These are phyloP conservation scores for Malurus leucopterus DNA, from an alignment of 2,797 vertebrate species.

Conservation along the genomic window DNA sequence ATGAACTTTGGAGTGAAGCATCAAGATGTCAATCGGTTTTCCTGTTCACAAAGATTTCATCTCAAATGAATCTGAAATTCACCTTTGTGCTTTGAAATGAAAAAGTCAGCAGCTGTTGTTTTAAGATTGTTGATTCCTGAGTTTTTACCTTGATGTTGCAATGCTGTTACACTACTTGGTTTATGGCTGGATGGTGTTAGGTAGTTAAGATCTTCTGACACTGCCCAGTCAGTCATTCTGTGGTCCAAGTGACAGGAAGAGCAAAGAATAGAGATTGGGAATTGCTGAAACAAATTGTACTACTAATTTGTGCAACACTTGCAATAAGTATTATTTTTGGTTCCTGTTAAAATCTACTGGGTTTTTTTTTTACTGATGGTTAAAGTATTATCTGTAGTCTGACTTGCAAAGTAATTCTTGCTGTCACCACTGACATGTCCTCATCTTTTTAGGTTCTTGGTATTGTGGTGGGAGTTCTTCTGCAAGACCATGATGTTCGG, in stretches of 20 bases:
- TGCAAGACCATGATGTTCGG: conserved; percentile 96
- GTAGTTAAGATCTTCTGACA: not conserved
- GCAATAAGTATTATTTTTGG: not conserved
- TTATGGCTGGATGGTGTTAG: not conserved
- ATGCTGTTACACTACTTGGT: not conserved
- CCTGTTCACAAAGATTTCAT: not conserved
- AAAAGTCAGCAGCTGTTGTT: not conserved
- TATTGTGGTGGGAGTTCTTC: conserved; percentile 95
- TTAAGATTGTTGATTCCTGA: not conserved
- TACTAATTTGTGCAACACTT: not conserved
- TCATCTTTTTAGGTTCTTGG: conserved; percentile 84
- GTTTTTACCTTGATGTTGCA: not conserved
- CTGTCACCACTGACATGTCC: not conserved
- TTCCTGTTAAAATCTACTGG: not conserved
- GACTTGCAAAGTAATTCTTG: not conserved
- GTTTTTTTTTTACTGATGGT: not conserved
- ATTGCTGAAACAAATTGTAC: not conserved
- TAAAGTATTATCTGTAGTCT: not conserved
- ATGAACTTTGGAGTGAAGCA: not conserved
- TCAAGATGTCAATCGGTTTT: not conserved
- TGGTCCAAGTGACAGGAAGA: not conserved
- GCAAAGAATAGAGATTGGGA: not conserved
- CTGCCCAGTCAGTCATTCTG: not conserved
- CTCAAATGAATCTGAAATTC: not conserved
- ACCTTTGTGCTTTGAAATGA: not conserved